Conservation (phyloP, 2,888 invertebrate genomes). For the Drosophila anomelani region DNA sequence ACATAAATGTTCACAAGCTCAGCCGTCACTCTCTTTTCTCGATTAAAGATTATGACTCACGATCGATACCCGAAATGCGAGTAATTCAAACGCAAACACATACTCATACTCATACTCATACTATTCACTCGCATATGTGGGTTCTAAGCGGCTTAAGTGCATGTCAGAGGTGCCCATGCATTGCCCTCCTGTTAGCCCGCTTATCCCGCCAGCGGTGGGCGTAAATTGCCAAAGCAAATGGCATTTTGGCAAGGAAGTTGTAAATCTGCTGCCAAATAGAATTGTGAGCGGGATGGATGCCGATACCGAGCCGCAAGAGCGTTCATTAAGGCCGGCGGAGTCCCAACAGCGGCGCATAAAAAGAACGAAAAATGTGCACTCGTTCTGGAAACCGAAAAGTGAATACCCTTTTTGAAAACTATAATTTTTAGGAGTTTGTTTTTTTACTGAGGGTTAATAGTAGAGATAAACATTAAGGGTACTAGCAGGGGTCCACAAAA, state of each 20-base stretch:
- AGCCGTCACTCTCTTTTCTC: slow-evolving; percentile 12
- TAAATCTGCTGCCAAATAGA: slow-evolving; percentile 77
- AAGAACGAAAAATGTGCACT: slow-evolving; percentile 27
- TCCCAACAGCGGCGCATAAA: slow-evolving; percentile 51
- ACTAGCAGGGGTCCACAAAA: background rate
- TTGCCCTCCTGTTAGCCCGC: slow-evolving; percentile 34
- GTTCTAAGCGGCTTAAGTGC: slow-evolving; percentile 74
- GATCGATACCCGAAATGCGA: slow-evolving; percentile 10
- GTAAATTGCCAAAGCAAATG: slow-evolving; percentile 79
- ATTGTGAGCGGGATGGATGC: slow-evolving; percentile 49
- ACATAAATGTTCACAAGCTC: slow-evolving; percentile 40
- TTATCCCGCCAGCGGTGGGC: slow-evolving; percentile 60
- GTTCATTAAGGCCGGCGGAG: slow-evolving; percentile 73
- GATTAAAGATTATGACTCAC: slow-evolving; percentile 34
- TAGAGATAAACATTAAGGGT: background rate
- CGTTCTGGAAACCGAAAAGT: background rate
- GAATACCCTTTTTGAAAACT: slow-evolving; percentile 10
- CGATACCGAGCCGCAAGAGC: slow-evolving; percentile 55
- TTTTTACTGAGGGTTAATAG: background rate
- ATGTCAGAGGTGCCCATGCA: slow-evolving; percentile 23
- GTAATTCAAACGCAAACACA: background rate
- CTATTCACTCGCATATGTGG: slow-evolving; percentile 43
- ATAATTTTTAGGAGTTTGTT: background rate
- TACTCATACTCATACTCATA: slow-evolving; percentile 24
- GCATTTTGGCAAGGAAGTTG: slow-evolving; percentile 78